phyloP scores from a whole-genome alignment of 2,797 vertebrate genomes.

The Gymnodraco acuticeps region DNA sequence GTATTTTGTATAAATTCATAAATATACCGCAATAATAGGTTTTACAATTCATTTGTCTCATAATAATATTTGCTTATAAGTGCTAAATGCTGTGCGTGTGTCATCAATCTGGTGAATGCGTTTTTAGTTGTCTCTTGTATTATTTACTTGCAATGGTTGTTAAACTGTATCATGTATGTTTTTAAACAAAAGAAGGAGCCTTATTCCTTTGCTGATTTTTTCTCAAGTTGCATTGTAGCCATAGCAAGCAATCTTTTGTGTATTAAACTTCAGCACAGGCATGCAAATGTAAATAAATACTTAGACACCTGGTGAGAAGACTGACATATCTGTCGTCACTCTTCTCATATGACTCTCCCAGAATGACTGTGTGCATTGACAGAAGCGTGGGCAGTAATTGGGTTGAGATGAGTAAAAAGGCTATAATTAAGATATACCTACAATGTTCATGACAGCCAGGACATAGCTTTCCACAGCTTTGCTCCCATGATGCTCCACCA shows the following conservation, averaged over 20 bases:
- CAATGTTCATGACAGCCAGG: conserved; percentile 97
- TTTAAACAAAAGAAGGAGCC: neutral
- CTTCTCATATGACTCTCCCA: neutral
- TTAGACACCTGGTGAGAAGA: too few relatives aligned
- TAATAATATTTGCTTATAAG: neutral
- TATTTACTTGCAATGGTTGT: neutral
- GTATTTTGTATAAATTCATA: neutral
- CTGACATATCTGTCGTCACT: neutral
- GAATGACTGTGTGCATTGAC: neutral
- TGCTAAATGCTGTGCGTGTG: neutral
- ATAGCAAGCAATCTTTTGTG: neutral
- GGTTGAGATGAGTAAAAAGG: too few relatives aligned
- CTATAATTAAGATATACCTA: conserved; percentile 78
- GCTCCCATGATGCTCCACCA: conserved; percentile 94
- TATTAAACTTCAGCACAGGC: too few relatives aligned
- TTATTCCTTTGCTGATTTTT: neutral
- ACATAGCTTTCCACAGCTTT: conserved; percentile 91
- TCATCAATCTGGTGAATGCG: too few relatives aligned
- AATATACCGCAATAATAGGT: neutral
- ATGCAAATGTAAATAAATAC: neutral
- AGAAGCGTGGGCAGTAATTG: neutral
- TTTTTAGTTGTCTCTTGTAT: neutral
- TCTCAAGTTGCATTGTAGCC: too few relatives aligned
- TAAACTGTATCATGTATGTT: neutral
- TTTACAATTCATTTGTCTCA: neutral